These are phyloP conservation scores for Masticophis lateralis DNA, from an alignment of 2,797 vertebrate species.

Conservation along the genomic window DNA sequence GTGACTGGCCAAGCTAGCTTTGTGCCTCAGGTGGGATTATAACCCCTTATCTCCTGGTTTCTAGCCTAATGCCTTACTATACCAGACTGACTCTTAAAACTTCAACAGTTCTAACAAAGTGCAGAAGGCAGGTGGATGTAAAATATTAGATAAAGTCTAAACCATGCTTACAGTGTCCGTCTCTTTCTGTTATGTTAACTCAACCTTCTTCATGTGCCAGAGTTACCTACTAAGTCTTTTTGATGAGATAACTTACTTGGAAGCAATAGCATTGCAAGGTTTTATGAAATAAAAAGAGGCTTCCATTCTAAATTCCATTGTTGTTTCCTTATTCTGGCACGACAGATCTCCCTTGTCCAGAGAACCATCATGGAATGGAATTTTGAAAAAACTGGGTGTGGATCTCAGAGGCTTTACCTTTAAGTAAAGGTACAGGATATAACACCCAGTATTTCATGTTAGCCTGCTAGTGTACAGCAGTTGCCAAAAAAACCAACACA, in stretches of 20 bases:
- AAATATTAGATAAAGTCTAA: neutral
- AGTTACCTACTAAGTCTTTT: neutral
- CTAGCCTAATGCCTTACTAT: neutral
- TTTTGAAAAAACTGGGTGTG: neutral
- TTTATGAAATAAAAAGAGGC: neutral
- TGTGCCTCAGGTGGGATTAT: neutral
- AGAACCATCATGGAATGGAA: neutral
- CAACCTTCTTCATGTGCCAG: neutral
- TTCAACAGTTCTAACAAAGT: neutral
- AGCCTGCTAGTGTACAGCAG: no score
- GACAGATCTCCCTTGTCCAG: neutral
- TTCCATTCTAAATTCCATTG: neutral
- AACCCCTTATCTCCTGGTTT: neutral
- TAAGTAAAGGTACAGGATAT: neutral
- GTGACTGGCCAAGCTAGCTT: neutral
- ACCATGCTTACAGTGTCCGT: neutral
- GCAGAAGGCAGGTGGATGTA: neutral
- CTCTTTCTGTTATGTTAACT: neutral
- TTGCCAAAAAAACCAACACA: no score
- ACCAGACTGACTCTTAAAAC: neutral
- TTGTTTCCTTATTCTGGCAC: neutral
- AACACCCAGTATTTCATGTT: no score
- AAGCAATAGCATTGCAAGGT: neutral
- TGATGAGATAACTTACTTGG: neutral
- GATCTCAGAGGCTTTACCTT: neutral